These are phyloP conservation scores for Sebastes cheni DNA, from an alignment of 2,797 vertebrate genomes.

Conservation along the genomic window DNA sequence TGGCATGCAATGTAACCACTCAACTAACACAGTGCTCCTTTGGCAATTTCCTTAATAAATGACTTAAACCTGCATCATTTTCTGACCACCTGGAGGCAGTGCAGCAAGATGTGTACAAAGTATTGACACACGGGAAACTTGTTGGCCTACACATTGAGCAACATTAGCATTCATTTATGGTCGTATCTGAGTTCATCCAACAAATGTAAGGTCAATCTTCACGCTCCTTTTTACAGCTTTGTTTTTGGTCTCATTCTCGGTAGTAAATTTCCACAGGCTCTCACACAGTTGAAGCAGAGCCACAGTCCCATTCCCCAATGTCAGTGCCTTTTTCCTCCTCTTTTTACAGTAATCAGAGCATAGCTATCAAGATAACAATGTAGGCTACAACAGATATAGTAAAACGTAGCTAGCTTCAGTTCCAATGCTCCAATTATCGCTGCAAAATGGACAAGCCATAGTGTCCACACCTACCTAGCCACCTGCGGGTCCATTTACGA, in stretches of 20 bases:
- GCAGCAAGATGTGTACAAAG: not conserved
- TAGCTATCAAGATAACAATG: not conserved
- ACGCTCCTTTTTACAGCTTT: not conserved
- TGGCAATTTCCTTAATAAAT: not conserved
- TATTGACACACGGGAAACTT: not conserved
- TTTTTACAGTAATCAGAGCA: rapidly evolving
- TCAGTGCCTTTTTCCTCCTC: not conserved
- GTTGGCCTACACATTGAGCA: not conserved
- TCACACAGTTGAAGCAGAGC: not conserved
- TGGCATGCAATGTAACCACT: no score
- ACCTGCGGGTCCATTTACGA: no score
- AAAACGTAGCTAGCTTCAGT: not conserved
- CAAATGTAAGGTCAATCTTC: not conserved
- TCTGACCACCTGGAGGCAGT: not conserved
- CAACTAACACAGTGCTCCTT: not conserved
- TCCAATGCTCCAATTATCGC: not conserved
- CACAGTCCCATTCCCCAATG: not conserved
- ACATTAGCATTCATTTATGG: not conserved
- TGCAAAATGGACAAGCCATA: not conserved
- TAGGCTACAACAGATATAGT: not conserved
- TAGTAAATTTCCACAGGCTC: not conserved
- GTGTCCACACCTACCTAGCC: no score
- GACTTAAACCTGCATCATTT: not conserved
- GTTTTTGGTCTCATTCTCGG: not conserved
- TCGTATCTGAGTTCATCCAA: not conserved